phyloP scores from a whole-genome alignment of 2,113 vertebrate genomes.

The Erythrolamprus reginae region DNA sequence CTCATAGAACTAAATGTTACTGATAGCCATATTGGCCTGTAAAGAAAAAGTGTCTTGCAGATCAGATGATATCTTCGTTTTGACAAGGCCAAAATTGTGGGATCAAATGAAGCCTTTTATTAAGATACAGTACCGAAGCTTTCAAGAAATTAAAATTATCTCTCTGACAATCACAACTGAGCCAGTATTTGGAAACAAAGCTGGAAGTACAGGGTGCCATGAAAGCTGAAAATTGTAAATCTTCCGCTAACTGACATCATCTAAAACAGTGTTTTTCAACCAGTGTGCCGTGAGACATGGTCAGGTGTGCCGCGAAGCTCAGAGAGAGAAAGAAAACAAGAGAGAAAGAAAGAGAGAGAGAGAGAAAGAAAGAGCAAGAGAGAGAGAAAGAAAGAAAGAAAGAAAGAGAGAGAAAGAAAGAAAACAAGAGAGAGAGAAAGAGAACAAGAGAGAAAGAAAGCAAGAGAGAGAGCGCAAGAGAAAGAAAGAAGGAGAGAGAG shows the following conservation, averaged over 20 bases:
- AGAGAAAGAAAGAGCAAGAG: too few species aligned
- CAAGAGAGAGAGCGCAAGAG: too few species aligned
- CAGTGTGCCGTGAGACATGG: too few species aligned
- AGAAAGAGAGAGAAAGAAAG: too few species aligned
- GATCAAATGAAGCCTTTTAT: neutral
- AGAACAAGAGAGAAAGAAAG: too few species aligned
- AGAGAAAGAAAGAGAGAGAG: too few species aligned
- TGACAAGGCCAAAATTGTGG: neutral
- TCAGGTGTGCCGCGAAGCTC: too few species aligned
- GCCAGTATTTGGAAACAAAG: neutral
- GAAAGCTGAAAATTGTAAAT: neutral
- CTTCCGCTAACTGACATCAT: fast-evolving
- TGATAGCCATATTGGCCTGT: neutral
- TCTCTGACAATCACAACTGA: neutral
- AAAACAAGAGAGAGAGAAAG: too few species aligned
- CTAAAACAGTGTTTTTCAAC: too few species aligned
- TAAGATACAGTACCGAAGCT: neutral
- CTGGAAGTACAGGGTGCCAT: neutral
- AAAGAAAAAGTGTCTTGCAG: neutral
- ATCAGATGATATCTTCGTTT: neutral
- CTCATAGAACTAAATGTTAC: neutral
- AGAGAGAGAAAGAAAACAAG: too few species aligned
- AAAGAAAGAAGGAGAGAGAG: too few species aligned
- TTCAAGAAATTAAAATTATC: neutral
- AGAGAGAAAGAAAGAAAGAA: too few species aligned